Percentiles rank a stretch among this genome's conserved stretches.
Evolutionary conservation across 1,140 invertebrate genomes (phyloP).

Genomic region (Heliconius himera): DNA sequence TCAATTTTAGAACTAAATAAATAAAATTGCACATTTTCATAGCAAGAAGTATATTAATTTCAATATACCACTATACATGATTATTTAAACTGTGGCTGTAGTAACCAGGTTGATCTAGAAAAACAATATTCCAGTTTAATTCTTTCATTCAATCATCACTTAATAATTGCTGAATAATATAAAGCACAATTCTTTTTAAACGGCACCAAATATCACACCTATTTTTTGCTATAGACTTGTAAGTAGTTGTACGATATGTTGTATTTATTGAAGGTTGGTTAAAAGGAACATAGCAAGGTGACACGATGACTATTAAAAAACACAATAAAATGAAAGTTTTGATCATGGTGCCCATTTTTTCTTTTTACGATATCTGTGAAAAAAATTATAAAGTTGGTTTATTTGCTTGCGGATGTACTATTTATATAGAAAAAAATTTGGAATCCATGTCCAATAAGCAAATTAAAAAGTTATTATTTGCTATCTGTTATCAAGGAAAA

Average conservation of each 20-base stretch:
- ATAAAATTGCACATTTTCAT: too few species aligned
- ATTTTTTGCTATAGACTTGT: constrained; percentile 13
- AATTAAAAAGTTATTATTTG: too few species aligned
- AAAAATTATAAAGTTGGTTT: background rate
- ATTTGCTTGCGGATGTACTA: background rate
- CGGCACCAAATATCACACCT: constrained; percentile 53
- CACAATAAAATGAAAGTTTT: background rate
- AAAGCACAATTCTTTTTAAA: constrained; percentile 50
- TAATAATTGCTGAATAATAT: constrained; percentile 52
- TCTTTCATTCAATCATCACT: constrained; percentile 36
- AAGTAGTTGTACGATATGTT: constrained; percentile 11
- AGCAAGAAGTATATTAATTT: too few species aligned
- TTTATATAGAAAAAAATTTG: background rate
- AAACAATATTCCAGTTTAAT: background rate
- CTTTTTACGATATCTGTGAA: background rate
- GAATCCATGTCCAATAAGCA: background rate
- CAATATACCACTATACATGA: too few species aligned
- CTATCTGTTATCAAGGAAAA: too few species aligned
- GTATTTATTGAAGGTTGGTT: constrained; percentile 24
- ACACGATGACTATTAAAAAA: background rate
- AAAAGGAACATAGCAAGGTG: constrained; percentile 16
- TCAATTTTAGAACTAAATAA: too few species aligned
- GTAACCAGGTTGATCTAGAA: background rate
- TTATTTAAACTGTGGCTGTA: too few species aligned
- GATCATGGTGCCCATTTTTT: background rate